A percentile compares a stretch with the other conserved stretches of the same genome.
phyloP scores from a whole-genome alignment of 2,888 invertebrate genomes.

The Agriotes lineatus region DNA sequence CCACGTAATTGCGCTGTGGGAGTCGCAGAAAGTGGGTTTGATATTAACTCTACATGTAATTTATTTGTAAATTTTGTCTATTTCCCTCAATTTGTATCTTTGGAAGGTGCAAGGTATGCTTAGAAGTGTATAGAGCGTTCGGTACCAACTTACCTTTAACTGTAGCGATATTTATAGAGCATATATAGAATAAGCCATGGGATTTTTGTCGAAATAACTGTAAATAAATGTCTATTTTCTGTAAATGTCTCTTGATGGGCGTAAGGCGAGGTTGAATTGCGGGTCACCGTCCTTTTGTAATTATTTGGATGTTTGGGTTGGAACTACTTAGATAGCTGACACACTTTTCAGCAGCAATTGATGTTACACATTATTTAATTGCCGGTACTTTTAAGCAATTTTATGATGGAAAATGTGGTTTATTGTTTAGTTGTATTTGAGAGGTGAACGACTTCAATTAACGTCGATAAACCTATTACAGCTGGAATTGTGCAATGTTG shows the following conservation, averaged over 20 bases:
- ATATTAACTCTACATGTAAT: slow-evolving; percentile 19
- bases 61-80: slow-evolving; percentile 1
- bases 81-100: not conserved
- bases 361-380: too few species aligned
- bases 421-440: too few species aligned
- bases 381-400: too few species aligned
- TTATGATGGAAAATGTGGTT: too few species aligned
- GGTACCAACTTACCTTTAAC: not conserved
- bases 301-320: not conserved
- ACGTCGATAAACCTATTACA: too few species aligned
- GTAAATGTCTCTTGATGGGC: not conserved
- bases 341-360: not conserved
- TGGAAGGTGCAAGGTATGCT: not conserved
- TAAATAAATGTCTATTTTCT: slow-evolving; percentile 8
- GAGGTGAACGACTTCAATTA: too few species aligned
- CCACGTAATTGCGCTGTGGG: slow-evolving; percentile 31
- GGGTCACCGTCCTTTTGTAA: not conserved
- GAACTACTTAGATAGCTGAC: not conserved
- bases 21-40: slow-evolving; percentile 16
- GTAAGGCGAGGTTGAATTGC: not conserved
- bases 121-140: not conserved
- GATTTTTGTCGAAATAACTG: not conserved
- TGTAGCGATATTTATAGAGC: too few species aligned
- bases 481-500: too few species aligned
- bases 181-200: not conserved